Evolutionary conservation across 35 echinoderm and acorn worm genomes (phyloP), one percentile per base, ranked within the genome.

Genomic region (Amphiura filiformis): DNA sequence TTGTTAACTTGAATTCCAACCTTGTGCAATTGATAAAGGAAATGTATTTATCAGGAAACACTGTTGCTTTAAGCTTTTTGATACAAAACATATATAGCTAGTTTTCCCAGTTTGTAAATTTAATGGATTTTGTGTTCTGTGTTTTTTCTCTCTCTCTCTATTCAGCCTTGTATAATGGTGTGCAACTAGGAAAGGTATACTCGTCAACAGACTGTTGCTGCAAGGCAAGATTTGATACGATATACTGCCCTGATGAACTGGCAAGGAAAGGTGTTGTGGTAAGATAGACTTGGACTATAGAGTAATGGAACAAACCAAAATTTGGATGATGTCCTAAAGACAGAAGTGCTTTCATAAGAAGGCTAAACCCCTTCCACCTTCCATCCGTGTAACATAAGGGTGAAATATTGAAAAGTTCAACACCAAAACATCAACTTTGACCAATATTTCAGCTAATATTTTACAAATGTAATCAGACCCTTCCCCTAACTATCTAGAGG

Each of bases 221-320:
- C 82, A 85, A 44, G 49, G 89, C 90, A 13, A 91, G 80, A 35
- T 96, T 92, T 82, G 94, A 96, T 37, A 96, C 94, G 31, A 87
- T 96, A 31, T 96, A 96, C 81, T 96, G 94, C 42, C 94, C 94
- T n/a, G 94, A 91, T 86, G 90, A 91, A 44, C 90, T 96, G 13
- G 94, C 94, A 3, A 96, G 94, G 70, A 96, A 89, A 81, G 94
- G 94, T n/a, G 94, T 96, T 82, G 77, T 92, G 77, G 94, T 95
- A 92, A 86, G 61, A 26, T 52, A 20, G 20, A 52, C 7, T 20
- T n/a, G n/a, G n/a, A n/a, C n/a, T n/a, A n/a, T n/a, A n/a, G n/a
- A n/a, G n/a, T n/a, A n/a, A n/a, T n/a, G n/a, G n/a, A n/a, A n/a
- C n/a, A n/a, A n/a, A n/a, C n/a, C n/a, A n/a, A n/a, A n/a, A n/a